A percentile compares a stretch with the other conserved stretches of the same genome.
phyloP scores from a whole-genome alignment of 2,888 invertebrate genomes.

The Plemyria rubiginata region DNA sequence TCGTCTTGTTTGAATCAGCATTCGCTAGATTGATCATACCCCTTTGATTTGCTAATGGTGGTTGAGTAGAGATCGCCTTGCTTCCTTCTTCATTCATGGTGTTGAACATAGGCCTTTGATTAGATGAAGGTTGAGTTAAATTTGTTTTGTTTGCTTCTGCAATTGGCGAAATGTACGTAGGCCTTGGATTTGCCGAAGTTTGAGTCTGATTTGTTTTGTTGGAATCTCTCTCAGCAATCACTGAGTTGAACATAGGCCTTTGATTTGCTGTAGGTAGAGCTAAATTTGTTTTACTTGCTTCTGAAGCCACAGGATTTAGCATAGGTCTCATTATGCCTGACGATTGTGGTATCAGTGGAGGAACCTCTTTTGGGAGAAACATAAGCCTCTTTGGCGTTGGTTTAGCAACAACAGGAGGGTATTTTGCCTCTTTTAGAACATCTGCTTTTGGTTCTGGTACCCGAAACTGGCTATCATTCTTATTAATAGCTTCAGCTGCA shows the following conservation, averaged over 20 bases:
- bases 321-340: constrained; percentile 4
- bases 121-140: constrained; percentile 24
- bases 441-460: constrained; percentile 61
- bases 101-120: constrained; percentile 6
- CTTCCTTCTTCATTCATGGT: constrained; percentile 40
- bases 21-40: neutral
- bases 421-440: constrained; percentile 51
- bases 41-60: constrained; percentile 12
- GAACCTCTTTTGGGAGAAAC: constrained; percentile 60
- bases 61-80: constrained; percentile 46
- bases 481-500: constrained; percentile 70
- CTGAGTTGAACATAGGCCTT: constrained; percentile 7
- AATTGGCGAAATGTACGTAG: constrained; percentile 1
- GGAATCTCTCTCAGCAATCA: constrained; percentile 28
- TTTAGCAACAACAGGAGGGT: constrained; percentile 44
- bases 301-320: constrained; percentile 1
- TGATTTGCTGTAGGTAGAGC: constrained; percentile 3
- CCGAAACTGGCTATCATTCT: constrained; percentile 63
- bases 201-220: constrained; percentile 50
- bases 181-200: constrained; percentile 8
- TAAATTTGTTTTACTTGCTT: constrained; percentile 53
- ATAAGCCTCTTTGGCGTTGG: constrained; percentile 48
- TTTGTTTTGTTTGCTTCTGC: constrained; percentile 50
- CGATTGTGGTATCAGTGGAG: constrained; percentile 6
- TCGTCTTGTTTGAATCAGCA: constrained; percentile 49